These are phyloP conservation scores for Julus scandinavius DNA, from an alignment of 2,888 invertebrate genomes.

Conservation along the genomic window DNA sequence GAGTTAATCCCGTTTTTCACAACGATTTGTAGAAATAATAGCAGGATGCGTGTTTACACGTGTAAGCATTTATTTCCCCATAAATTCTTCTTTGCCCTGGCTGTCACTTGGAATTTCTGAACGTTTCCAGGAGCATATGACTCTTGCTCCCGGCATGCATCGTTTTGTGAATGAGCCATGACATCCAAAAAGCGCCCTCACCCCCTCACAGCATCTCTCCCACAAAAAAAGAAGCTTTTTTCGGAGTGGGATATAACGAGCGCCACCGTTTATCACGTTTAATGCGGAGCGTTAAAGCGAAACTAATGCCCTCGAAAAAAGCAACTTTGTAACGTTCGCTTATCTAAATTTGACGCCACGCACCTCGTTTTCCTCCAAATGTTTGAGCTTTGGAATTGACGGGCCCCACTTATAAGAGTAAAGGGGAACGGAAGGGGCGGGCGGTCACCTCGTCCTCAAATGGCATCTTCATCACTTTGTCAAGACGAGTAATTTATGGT, in stretches of 20 bases:
- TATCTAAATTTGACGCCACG: constrained; percentile 20
- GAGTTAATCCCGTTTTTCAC: not conserved
- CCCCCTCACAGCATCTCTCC: not conserved
- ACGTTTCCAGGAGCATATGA: constrained; percentile 5
- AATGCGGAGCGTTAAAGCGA: not conserved
- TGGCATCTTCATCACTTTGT: constrained; percentile 24
- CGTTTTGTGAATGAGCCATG: constrained; percentile 41
- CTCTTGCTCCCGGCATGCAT: not conserved
- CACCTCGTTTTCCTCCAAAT: constrained; percentile 4
- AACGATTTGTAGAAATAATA: constrained; percentile 4
- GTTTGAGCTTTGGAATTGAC: not conserved
- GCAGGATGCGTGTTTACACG: constrained; percentile 6
- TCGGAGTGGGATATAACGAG: not conserved
- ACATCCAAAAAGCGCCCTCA: not conserved
- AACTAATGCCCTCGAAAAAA: constrained; percentile 12
- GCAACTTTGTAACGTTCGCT: not conserved
- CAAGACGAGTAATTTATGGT: not conserved
- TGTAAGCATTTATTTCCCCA: not conserved
- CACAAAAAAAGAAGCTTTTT: not conserved
- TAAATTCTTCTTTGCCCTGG: not conserved
- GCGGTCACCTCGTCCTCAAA: constrained; percentile 13
- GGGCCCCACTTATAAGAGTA: not conserved
- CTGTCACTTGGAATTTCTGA: not conserved
- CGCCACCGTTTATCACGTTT: constrained; percentile 34
- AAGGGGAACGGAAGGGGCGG: not conserved